These are phyloP conservation scores for Peucedramus taeniatus DNA, from an alignment of 2,113 vertebrate genomes.

Conservation along the genomic window DNA sequence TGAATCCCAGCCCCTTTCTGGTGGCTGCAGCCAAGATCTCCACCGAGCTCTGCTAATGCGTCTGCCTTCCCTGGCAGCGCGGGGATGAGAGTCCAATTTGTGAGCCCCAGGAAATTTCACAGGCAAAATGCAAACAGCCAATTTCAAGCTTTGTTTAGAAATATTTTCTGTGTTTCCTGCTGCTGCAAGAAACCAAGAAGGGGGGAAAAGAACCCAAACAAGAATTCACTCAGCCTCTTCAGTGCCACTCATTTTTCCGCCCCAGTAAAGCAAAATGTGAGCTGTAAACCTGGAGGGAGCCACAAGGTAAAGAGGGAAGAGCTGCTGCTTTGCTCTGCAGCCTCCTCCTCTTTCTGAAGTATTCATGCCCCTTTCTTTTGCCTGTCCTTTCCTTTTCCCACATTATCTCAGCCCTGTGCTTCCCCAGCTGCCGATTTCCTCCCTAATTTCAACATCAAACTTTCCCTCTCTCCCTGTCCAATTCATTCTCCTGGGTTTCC, in stretches of 20 bases:
- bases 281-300: not conserved
- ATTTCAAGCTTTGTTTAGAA: constrained; percentile 45
- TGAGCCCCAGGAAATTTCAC: constrained; percentile 26
- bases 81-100: constrained; percentile 8
- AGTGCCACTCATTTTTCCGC: not conserved
- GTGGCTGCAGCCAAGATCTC: not conserved
- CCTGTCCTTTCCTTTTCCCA: not conserved
- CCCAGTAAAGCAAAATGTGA: not conserved
- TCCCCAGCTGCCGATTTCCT: rapidly evolving
- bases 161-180: constrained; percentile 28
- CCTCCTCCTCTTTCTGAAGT: not conserved
- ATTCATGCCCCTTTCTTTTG: not conserved
- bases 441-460: not conserved
- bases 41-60: not conserved
- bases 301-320: not conserved
- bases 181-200: constrained; percentile 9
- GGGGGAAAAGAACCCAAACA: not conserved
- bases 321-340: not conserved
- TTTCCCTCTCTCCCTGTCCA: rapidly evolving
- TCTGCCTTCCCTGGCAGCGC: not conserved
- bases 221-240: constrained; percentile 10
- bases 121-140: constrained; percentile 36
- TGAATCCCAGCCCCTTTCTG: not conserved
- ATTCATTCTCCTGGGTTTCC: not conserved
- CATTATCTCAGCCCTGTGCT: not conserved